Evolutionary conservation across 2,113 vertebrate species (phyloP), one percentile per base, ranked within the genome.

Genomic region (Colossoma macropomum): DNA sequence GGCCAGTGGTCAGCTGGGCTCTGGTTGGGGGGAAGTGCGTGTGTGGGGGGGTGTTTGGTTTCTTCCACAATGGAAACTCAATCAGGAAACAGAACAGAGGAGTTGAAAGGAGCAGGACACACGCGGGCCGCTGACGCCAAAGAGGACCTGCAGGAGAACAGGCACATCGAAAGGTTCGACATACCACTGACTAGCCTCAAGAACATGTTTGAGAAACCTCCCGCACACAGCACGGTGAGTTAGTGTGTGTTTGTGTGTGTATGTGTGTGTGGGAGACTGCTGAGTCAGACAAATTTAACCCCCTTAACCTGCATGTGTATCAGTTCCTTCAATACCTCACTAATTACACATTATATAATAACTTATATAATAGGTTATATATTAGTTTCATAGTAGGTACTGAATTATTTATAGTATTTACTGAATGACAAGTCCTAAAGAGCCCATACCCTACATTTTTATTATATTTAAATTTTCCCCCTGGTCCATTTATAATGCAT

Each of bases 61-160:
- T 92, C 83, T 54, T 60, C 84, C 88, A 94, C 92, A 94, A 95
- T 95, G 95, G 95, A 95, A 94, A 95, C 86, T 92, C 93, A 92
- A 94, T 94, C 93, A 92, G 93, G 92, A 94, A 94, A 92, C 89
- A 88, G 91, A 92, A 90, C 88, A 87, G 90, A 89, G 90, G 91
- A 68, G 89, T 86, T 73, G 81, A 88, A 86, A 48, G 84, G 82
- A 17, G 83, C 56, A 86, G 84, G 38, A 86, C 63, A 84, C 89
- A 87, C 89, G 68, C 89, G 86, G 90, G 86, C 88, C 54, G 87
- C 87, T 27, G 89, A 90, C 85, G 86, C 87, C 38, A 82, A 85
- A 88, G 92, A 93, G 88, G 93, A 94, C 84, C 90, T 87, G 86
- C 89, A 89, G 86, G 90, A 89, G 34, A 80, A 88, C 21, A 92